Percentiles rank a stretch among this genome's conserved stretches.
phyloP scores from a whole-genome alignment of 2,113 vertebrate genomes.

The Gymnobelideus leadbeateri region DNA sequence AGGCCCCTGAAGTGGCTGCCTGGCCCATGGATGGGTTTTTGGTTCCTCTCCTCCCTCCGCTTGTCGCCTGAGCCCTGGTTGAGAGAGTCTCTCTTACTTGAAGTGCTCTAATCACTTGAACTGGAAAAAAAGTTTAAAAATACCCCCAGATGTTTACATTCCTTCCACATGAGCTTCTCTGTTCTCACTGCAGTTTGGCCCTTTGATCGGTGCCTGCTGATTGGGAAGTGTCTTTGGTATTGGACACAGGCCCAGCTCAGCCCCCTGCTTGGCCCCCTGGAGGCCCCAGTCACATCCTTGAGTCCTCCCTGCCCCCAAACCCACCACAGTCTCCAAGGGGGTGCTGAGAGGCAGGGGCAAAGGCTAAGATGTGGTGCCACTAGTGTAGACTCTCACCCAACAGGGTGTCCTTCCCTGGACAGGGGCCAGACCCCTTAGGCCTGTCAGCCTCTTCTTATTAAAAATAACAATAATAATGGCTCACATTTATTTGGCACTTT shows the following conservation, averaged over 20 bases:
- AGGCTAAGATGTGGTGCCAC: not conserved
- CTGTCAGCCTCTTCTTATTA: not conserved
- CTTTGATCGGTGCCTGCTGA: slow-evolving; percentile 79
- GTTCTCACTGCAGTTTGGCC: slow-evolving; percentile 66
- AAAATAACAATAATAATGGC: not conserved
- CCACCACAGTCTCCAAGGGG: not conserved
- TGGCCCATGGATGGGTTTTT: not conserved
- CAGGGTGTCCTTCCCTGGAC: not conserved
- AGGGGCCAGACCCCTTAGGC: not conserved
- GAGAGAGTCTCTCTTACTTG: slow-evolving; percentile 52
- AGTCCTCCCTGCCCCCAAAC: not conserved
- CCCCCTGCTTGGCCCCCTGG: not conserved
- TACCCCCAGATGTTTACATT: slow-evolving; percentile 84
- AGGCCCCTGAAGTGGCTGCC: slow-evolving; percentile 30
- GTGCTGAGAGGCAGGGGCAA: not conserved
- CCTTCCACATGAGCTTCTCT: slow-evolving; percentile 71
- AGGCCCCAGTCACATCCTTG: not conserved
- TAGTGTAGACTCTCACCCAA: not conserved
- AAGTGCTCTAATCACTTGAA: slow-evolving; percentile 67
- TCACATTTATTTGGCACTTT: not conserved
- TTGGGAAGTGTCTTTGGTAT: slow-evolving; percentile 76
- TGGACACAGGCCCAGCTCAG: slow-evolving; percentile 50
- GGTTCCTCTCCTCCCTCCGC: not conserved
- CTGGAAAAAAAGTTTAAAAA: slow-evolving; percentile 88
- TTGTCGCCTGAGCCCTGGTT: slow-evolving; percentile 32